Conservation (phyloP, 1,140 invertebrate genomes). For the Chrysopa pallens region DNA sequence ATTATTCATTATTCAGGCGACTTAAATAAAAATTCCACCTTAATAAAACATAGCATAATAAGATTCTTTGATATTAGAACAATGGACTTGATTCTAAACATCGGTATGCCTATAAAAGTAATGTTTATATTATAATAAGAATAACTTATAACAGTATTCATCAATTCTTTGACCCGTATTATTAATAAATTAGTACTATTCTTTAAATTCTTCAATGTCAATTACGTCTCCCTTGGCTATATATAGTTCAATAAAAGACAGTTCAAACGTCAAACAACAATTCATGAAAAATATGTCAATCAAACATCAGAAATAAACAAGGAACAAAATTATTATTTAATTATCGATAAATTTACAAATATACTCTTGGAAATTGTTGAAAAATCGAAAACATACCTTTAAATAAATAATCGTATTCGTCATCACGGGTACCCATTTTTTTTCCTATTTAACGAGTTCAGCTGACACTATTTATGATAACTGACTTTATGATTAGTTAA, state of each 20-base stretch:
- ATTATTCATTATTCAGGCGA: too few species aligned
- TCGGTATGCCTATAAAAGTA: too few species aligned
- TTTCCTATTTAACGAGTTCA: constrained; percentile 9
- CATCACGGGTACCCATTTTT: constrained; percentile 89
- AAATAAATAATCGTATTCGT: constrained; percentile 99
- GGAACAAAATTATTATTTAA: not conserved
- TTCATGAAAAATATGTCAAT: not conserved
- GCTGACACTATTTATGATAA: not conserved
- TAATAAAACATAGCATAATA: too few species aligned
- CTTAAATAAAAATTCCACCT: too few species aligned
- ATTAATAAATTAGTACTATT: not conserved
- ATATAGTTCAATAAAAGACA: constrained; percentile 13
- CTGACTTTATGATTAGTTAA: not conserved
- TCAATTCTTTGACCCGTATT: too few species aligned
- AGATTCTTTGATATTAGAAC: too few species aligned
- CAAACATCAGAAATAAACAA: not conserved
- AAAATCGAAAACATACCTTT: constrained; percentile 62
- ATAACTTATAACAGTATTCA: not conserved
- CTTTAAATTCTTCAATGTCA: not conserved
- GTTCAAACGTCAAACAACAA: constrained; percentile 1
- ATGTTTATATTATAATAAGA: too few species aligned
- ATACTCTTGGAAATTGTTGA: constrained; percentile 7
- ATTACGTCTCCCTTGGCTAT: not conserved
- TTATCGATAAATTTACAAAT: constrained; percentile 7
- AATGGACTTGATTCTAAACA: too few species aligned